Conservation (phyloP, 2,113 vertebrate genomes). For the Ailurus styani region DNA sequence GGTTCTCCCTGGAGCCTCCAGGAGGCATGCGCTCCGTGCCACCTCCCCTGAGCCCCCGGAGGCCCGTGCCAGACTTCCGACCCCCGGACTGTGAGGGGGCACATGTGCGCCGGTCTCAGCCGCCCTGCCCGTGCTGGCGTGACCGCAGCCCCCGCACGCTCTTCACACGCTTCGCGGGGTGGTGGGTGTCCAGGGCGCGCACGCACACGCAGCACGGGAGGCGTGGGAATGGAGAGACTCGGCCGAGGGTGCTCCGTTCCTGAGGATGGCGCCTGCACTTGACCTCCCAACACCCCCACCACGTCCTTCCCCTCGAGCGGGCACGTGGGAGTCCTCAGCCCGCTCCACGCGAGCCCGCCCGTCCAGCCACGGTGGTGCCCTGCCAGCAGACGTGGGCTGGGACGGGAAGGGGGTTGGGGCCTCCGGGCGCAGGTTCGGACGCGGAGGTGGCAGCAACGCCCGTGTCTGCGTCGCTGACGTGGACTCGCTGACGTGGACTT, state of each 20-base stretch:
- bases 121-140: accelerated
- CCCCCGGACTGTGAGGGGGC: not conserved
- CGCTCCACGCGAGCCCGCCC: no score
- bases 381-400: accelerated
- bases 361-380: accelerated
- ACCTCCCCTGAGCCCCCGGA: not conserved
- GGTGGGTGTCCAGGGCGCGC: no score
- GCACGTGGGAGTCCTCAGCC: accelerated
- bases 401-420: accelerated
- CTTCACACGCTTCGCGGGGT: accelerated
- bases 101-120: not conserved
- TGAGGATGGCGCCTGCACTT: no score
- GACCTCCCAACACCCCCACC: accelerated
- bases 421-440: no score
- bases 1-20: not conserved
- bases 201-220: accelerated
- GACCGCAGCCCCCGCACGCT: not conserved
- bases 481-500: no score
- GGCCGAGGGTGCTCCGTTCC: accelerated
- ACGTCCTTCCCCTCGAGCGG: accelerated
- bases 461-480: not conserved
- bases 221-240: not conserved
- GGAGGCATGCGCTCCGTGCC: not conserved
- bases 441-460: accelerated
- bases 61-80: not conserved